Base-by-base conservation (phyloP, 2,888 invertebrate genomes). In the Chouioia cunea region DNA sequence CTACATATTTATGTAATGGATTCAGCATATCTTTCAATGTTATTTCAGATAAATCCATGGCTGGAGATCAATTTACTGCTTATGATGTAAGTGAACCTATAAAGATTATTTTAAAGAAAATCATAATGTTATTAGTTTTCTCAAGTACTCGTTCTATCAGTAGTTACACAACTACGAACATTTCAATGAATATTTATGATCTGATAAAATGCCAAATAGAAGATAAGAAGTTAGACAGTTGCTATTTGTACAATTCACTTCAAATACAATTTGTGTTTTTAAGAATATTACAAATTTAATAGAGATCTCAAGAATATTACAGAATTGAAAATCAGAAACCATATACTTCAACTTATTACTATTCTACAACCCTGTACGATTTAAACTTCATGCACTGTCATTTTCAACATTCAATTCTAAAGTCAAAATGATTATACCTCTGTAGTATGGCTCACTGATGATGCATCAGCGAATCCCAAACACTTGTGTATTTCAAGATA, bases 71-170 rank as follows among this genome's bases (percentile, higher is more conserved):
- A 87, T 88, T 88, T 87, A 88, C 86, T 78, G 88, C 88, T 70
- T 88, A 89, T 85, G 90, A 91, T 82, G 91, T 91, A 85, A 90
- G 91, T 90, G 85, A 74, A 66, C 27, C 52, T 46, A 8, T n/a
- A 22, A 3, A 46, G 22, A 22, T 43, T 6, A 27, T 27, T 47
- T 10, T 43, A 16, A 22, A 22, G 15, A 15, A 22, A 27, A 10
- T 18, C 6, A 48, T 22, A 27, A 27, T 23, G 8, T 15, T 16
- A 23, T 56, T 18, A 14, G 10, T 8, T 36, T 3, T 36, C 1
- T 12, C 36, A 36, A 36, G 36, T 10, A 36, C 36, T 36, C 36
- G 36, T n/a, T 58, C 16, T 20, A 16, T 46, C 4, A 4, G 10
- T 14, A 54, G 14, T 65, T 50, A 57, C 43, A 10, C 15, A 63